These are phyloP conservation scores for Drosophila prosaltans DNA, from an alignment of 1,140 invertebrate species.

Conservation along the genomic window DNA sequence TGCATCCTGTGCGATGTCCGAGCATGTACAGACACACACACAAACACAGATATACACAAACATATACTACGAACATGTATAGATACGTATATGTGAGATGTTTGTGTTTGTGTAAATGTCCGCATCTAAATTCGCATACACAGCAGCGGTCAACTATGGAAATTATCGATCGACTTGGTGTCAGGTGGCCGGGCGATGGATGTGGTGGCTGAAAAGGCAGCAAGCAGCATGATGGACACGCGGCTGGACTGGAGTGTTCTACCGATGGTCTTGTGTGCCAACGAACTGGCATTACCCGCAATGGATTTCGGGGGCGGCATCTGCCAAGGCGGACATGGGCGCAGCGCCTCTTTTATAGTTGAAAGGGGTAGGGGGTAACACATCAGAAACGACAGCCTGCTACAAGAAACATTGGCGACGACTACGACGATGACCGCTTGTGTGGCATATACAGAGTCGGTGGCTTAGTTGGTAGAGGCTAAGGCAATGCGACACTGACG, in stretches of 20 bases:
- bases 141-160: constrained; percentile 83
- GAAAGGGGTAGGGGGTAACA: constrained; percentile 21
- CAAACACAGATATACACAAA: constrained; percentile 8
- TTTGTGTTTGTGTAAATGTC: constrained; percentile 77
- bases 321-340: constrained; percentile 70
- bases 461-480: constrained; percentile 36
- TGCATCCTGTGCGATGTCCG: constrained; percentile 67
- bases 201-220: constrained; percentile 64
- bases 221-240: constrained; percentile 72
- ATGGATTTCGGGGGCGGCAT: constrained; percentile 59
- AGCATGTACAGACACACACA: constrained; percentile 44
- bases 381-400: constrained; percentile 26
- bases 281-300: constrained; percentile 37
- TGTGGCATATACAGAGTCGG: constrained; percentile 40
- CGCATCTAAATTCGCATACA: constrained; percentile 83
- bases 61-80: constrained; percentile 3
- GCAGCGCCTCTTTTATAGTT: constrained; percentile 42
- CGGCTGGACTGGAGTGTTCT: constrained; percentile 50
- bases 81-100: constrained; percentile 50
- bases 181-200: constrained; percentile 80
- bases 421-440: constrained; percentile 13
- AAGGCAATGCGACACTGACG: constrained; percentile 34
- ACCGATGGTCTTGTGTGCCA: constrained; percentile 47
- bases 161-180: constrained; percentile 83
- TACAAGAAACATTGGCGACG: constrained; percentile 37